Percentiles rank a stretch among this genome's conserved stretches.
Evolutionary conservation across 2,888 invertebrate genomes (phyloP).

Genomic region (Leptinotarsa juncta): DNA sequence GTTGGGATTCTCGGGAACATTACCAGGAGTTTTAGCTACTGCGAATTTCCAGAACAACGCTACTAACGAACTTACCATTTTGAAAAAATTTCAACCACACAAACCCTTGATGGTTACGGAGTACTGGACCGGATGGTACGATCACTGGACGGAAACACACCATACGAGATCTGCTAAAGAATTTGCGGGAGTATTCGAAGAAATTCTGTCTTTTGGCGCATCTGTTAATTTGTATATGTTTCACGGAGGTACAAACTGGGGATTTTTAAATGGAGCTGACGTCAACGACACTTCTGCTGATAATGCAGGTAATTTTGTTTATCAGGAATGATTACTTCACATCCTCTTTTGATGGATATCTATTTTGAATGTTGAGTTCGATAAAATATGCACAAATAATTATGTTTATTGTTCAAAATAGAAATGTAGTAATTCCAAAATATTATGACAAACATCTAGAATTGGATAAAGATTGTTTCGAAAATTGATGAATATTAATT

Average conservation of each 20-base stretch:
- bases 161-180: slow-evolving; percentile 49
- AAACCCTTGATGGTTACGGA: slow-evolving; percentile 71
- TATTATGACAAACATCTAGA: too few relatives aligned
- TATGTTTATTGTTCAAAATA: neutral
- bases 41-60: slow-evolving; percentile 68
- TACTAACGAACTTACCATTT: slow-evolving; percentile 61
- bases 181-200: slow-evolving; percentile 43
- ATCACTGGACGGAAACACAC: slow-evolving; percentile 67
- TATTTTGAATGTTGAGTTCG: too few relatives aligned
- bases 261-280: slow-evolving; percentile 66
- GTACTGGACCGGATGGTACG: slow-evolving; percentile 72
- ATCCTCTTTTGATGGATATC: too few relatives aligned
- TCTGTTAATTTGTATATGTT: slow-evolving; percentile 90
- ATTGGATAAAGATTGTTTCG: too few relatives aligned
- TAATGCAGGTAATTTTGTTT: slow-evolving; percentile 27
- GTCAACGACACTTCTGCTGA: slow-evolving; percentile 30
- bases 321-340: too few relatives aligned
- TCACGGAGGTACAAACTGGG: slow-evolving; percentile 89
- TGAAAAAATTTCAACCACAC: slow-evolving; percentile 65
- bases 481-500: too few relatives aligned
- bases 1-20: slow-evolving; percentile 58
- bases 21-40: slow-evolving; percentile 66
- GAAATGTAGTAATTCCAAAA: too few relatives aligned
- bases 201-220: slow-evolving; percentile 35
- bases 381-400: neutral